A percentile compares a stretch with the other conserved stretches of the same genome.
These are phyloP conservation scores for Elaphurus davidianus DNA, from an alignment of 2,113 vertebrate genomes.

Conservation along the genomic window DNA sequence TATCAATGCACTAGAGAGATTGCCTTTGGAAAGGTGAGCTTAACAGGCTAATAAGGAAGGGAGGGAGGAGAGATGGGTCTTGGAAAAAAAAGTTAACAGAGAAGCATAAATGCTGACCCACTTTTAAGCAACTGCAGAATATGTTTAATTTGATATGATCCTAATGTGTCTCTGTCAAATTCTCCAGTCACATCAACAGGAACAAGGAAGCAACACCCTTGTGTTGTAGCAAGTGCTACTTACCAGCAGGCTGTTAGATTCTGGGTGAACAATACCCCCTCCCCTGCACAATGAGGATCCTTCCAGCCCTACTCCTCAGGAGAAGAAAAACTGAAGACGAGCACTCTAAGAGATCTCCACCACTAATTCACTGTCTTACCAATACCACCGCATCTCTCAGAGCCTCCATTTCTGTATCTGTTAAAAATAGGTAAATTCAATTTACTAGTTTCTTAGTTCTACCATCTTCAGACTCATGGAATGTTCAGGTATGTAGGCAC, in stretches of 20 bases:
- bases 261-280: background rate
- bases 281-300: background rate
- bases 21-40: background rate
- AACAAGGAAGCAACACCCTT: background rate
- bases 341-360: background rate
- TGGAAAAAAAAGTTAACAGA: background rate
- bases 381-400: background rate
- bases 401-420: background rate
- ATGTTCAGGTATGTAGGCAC: background rate
- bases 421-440: background rate
- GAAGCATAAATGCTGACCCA: background rate
- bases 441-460: background rate
- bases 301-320: background rate
- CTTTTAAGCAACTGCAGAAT: background rate
- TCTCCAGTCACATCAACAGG: background rate
- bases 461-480: background rate
- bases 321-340: background rate
- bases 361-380: background rate
- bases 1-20: slow-evolving; percentile 1
- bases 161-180: background rate
- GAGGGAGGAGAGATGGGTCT: background rate
- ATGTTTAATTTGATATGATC: background rate
- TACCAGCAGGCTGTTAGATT: background rate
- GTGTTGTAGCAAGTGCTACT: background rate
- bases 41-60: background rate